phyloP scores from a whole-genome alignment of 2,113 vertebrate genomes.

The Rhea americana region DNA sequence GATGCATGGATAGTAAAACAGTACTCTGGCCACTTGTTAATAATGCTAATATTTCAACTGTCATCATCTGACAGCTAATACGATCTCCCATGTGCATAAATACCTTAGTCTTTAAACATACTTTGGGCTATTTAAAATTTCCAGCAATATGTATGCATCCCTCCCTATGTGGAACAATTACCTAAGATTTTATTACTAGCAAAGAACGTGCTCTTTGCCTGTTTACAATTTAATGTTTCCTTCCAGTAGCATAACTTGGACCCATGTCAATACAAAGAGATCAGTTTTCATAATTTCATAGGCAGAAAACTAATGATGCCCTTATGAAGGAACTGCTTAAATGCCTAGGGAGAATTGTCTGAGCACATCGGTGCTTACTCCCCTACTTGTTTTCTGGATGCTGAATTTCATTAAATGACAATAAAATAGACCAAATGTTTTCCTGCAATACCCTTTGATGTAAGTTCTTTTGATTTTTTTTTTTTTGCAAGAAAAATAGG shows the following conservation, averaged over 20 bases:
- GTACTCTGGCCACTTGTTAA: slow-evolving; percentile 38
- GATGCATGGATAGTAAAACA: slow-evolving; percentile 46
- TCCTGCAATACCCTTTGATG: not conserved
- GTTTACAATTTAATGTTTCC: slow-evolving; percentile 37
- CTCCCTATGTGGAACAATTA: not conserved
- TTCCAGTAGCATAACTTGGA: slow-evolving; percentile 32
- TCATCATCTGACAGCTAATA: slow-evolving; percentile 18
- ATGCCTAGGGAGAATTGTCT: not conserved
- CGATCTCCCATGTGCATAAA: slow-evolving; percentile 15
- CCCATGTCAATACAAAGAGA: not conserved
- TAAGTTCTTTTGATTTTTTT: not conserved
- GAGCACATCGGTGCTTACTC: not conserved
- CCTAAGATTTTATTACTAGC: not conserved
- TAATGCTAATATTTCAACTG: slow-evolving; percentile 55
- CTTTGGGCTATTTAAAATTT: not conserved
- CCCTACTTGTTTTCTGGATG: not conserved
- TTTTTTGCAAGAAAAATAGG: not conserved
- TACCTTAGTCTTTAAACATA: not conserved
- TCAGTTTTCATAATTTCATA: not conserved
- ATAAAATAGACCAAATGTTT: not conserved
- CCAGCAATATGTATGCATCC: not conserved
- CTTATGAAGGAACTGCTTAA: not conserved
- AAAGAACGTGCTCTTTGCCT: not conserved
- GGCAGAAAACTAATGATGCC: not conserved
- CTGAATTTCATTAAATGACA: not conserved